A percentile compares a stretch with the other conserved stretches of the same genome.
Conservation (phyloP, 2,797 vertebrate genomes). For the Buphagus erythrorhynchus region DNA sequence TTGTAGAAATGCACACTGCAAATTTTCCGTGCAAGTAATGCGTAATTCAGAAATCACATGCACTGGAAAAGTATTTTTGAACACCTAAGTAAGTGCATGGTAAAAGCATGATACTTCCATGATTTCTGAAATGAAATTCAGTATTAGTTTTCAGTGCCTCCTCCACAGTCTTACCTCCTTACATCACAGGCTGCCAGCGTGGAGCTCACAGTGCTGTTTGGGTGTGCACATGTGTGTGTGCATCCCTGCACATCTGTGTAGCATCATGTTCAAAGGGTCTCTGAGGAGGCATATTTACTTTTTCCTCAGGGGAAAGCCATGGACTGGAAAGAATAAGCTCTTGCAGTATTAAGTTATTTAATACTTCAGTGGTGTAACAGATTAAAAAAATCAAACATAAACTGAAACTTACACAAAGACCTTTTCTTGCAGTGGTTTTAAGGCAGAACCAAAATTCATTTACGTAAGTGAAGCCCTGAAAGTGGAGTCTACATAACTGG, state of each 20-base stretch:
- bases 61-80: neutral
- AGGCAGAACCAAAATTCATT: neutral
- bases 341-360: neutral
- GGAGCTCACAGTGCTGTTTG: accelerated
- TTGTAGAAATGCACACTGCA: neutral
- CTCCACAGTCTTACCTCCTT: neutral
- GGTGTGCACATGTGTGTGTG: accelerated
- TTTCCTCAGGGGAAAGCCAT: neutral
- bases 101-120: neutral
- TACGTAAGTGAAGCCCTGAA: neutral
- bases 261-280: neutral
- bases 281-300: neutral
- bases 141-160: neutral
- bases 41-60: neutral
- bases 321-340: neutral
- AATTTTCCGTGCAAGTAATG: neutral
- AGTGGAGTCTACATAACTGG: neutral
- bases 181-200: neutral
- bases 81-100: neutral
- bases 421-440: neutral
- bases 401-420: neutral
- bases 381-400: neutral
- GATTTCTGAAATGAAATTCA: neutral
- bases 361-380: neutral
- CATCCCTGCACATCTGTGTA: neutral